Evolutionary conservation across 2,113 vertebrate species (phyloP).

Genomic region (Neoarius graeffei): DNA sequence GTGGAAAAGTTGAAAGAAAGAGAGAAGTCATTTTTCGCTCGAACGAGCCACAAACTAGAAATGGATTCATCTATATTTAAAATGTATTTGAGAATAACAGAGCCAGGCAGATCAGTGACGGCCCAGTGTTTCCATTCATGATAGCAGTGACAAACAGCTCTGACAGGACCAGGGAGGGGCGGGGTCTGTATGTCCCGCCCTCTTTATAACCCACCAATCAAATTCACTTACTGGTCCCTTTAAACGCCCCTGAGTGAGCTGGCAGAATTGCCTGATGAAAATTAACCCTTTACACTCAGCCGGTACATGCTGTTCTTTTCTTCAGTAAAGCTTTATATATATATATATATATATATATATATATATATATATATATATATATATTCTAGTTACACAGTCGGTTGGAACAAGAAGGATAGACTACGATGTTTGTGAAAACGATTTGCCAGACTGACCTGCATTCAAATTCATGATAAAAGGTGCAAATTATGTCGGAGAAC

Average conservation of each 20-base stretch:
- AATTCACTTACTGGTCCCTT: constrained; percentile 59
- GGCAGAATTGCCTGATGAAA: constrained; percentile 57
- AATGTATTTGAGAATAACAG: background rate
- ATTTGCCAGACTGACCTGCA: background rate
- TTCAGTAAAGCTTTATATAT: background rate
- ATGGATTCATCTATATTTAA: background rate
- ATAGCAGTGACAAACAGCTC: constrained; percentile 41
- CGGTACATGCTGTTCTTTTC: background rate
- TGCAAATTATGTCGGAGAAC: background rate
- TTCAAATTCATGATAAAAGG: constrained; percentile 8
- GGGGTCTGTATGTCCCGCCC: background rate
- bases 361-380: background rate
- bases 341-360: background rate
- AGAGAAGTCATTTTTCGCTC: background rate
- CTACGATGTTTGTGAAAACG: background rate
- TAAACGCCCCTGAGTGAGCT: constrained; percentile 72
- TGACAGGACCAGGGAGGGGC: background rate
- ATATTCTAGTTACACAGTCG: too few species aligned
- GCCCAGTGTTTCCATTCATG: constrained; percentile 44
- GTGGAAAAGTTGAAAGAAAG: too few species aligned
- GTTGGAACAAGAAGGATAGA: too few species aligned
- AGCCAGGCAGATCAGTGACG: constrained; percentile 8
- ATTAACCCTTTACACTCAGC: constrained; percentile 34
- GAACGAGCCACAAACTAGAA: background rate
- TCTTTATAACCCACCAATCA: constrained; percentile 6